These are phyloP conservation scores for Anabacerthia variegaticeps DNA, from an alignment of 2,797 vertebrate species.

Conservation along the genomic window DNA sequence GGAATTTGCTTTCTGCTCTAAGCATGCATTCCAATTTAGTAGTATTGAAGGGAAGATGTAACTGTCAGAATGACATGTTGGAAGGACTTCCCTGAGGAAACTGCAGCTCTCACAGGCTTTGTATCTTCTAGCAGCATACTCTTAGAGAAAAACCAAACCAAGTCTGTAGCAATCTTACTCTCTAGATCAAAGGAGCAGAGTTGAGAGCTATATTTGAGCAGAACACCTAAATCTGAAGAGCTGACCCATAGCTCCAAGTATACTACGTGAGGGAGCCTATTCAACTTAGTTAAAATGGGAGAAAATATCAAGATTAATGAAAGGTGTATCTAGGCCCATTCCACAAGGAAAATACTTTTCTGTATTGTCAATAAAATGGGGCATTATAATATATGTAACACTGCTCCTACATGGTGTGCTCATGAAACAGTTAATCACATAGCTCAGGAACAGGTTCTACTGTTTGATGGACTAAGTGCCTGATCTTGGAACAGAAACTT, in stretches of 20 bases:
- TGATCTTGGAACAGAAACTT: neutral
- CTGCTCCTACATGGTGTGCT: neutral
- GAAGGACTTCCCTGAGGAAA: neutral
- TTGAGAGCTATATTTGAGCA: neutral
- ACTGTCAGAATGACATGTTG: conserved; percentile 19
- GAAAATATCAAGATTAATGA: neutral
- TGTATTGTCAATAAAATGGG: neutral
- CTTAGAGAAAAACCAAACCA: neutral
- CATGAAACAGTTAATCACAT: neutral
- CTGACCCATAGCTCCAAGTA: neutral
- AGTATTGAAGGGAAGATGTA: conserved; percentile 31
- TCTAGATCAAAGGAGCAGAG: neutral
- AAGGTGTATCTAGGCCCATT: neutral
- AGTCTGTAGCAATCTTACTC: neutral
- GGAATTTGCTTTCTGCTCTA: neutral
- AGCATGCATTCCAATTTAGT: neutral
- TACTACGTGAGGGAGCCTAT: neutral
- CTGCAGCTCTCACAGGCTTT: neutral
- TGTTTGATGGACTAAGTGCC: neutral
- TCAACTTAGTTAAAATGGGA: neutral
- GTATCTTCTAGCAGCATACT: neutral
- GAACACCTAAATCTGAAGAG: neutral
- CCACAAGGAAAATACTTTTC: neutral
- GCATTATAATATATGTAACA: neutral
- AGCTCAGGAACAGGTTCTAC: neutral